Evolutionary conservation across 2,888 invertebrate species (phyloP).

Genomic region (Ferrisia virgata): DNA sequence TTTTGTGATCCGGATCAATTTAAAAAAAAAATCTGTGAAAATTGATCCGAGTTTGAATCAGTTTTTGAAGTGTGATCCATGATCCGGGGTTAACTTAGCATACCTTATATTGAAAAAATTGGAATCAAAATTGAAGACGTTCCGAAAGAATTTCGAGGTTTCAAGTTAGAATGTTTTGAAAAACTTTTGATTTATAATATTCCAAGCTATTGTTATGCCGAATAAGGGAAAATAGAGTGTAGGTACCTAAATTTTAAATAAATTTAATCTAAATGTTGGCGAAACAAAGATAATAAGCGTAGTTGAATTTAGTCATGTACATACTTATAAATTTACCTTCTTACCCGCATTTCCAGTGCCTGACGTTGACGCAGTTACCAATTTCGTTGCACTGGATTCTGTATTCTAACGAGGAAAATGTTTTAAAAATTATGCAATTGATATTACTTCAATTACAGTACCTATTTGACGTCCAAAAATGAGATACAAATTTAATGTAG

Average conservation of each 20-base stretch:
- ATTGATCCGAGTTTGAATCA: too few relatives aligned
- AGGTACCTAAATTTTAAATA: not conserved
- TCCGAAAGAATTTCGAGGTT: too few relatives aligned
- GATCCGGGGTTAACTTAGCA: too few relatives aligned
- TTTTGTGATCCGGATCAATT: too few relatives aligned
- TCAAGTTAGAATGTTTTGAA: too few relatives aligned
- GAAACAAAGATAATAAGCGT: not conserved
- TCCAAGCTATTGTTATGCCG: too few relatives aligned
- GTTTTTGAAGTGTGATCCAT: too few relatives aligned
- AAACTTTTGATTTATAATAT: too few relatives aligned
- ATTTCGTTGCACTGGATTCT: conserved; percentile 7
- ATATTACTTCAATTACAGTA: not conserved
- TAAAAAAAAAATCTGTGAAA: too few relatives aligned
- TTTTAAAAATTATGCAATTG: not conserved
- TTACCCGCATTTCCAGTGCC: conserved; percentile 47
- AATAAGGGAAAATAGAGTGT: not conserved
- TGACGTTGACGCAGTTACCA: conserved; percentile 18
- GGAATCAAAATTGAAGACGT: too few relatives aligned
- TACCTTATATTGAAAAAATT: too few relatives aligned
- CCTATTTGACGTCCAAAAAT: not conserved
- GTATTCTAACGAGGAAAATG: not conserved
- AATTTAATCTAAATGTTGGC: too few relatives aligned
- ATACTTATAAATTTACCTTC: conserved; percentile 47
- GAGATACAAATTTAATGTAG: not conserved
- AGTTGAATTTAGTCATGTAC: conserved; percentile 4